These are phyloP conservation scores for Phycodurus eques DNA, from an alignment of 2,113 vertebrate genomes.

Conservation along the genomic window DNA sequence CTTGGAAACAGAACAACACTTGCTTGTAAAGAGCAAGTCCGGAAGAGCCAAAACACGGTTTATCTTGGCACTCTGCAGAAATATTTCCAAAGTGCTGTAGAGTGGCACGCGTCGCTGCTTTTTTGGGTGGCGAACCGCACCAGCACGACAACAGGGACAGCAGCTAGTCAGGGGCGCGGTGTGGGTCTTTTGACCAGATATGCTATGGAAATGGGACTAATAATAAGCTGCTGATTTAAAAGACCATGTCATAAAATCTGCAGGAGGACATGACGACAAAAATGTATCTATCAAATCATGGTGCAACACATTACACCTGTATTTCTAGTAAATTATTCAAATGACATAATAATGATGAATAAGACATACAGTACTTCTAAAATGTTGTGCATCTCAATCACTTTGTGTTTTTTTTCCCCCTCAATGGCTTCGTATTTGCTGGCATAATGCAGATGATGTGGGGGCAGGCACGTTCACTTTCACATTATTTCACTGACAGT, in stretches of 20 bases:
- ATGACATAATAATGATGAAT: not conserved
- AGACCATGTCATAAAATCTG: not conserved
- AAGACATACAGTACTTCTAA: not conserved
- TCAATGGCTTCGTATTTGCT: not conserved
- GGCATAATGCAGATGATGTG: not conserved
- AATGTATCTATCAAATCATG: too few species aligned
- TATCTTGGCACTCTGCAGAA: slow-evolving; percentile 24
- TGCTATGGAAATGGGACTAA: not conserved
- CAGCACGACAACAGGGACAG: slow-evolving; percentile 39
- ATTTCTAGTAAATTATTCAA: not conserved
- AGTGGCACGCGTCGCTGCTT: slow-evolving; percentile 32
- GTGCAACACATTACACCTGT: not conserved
- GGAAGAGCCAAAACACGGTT: not conserved
- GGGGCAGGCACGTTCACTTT: not conserved
- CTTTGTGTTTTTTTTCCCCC: not conserved
- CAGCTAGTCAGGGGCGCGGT: slow-evolving; percentile 38
- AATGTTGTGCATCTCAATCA: not conserved
- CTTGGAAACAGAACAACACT: not conserved
- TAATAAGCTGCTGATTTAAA: not conserved
- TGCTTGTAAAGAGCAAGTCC: slow-evolving; percentile 16
- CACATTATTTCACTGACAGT: not conserved
- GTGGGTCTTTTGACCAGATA: slow-evolving; percentile 8
- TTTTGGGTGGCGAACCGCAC: slow-evolving; percentile 14
- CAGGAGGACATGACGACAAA: too few species aligned
- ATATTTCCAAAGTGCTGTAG: slow-evolving; percentile 27